Evolutionary conservation across 1,140 invertebrate genomes (phyloP).

Genomic region (Nylanderia fulva): DNA sequence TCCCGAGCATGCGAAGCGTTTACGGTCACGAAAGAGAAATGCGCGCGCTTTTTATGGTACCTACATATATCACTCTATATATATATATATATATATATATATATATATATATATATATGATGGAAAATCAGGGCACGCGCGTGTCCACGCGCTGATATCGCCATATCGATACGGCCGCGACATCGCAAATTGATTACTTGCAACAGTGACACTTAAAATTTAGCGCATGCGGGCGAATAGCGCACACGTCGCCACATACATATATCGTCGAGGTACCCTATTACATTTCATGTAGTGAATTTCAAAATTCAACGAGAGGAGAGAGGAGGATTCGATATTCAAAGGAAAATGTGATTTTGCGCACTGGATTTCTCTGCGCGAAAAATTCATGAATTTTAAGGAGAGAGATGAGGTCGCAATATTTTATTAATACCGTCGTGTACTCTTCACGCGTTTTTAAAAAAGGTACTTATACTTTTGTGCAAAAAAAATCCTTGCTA

Average conservation of each 20-base stretch:
- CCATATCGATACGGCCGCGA: conserved; percentile 33
- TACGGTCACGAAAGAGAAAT: conserved; percentile 31
- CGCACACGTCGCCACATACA: conserved; percentile 10
- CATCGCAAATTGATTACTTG: conserved; percentile 48
- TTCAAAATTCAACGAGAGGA: conserved; percentile 32
- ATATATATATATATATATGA: conserved; percentile 13
- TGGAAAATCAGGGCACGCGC: conserved; percentile 47
- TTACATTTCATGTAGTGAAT: conserved; percentile 24
- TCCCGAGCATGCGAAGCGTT: conserved; percentile 47
- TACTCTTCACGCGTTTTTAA: not conserved
- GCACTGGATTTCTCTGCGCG: conserved; percentile 20
- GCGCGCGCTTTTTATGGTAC: conserved; percentile 12
- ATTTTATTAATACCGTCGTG: conserved; percentile 18
- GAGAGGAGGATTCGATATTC: not conserved
- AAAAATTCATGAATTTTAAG: conserved; percentile 53
- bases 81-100: not conserved
- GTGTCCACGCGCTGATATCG: conserved; percentile 35
- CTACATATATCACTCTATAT: too few relatives aligned
- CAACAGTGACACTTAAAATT: conserved; percentile 45
- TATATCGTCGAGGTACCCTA: conserved; percentile 8
- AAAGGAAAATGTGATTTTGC: conserved; percentile 50
- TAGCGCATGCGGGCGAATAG: conserved; percentile 6
- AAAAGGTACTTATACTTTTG: not conserved
- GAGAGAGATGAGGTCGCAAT: conserved; percentile 2
- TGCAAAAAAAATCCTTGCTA: not conserved